Evolutionary conservation across 23 tunicate species (phyloP).

Genomic region (Botrylloides violaceus): DNA sequence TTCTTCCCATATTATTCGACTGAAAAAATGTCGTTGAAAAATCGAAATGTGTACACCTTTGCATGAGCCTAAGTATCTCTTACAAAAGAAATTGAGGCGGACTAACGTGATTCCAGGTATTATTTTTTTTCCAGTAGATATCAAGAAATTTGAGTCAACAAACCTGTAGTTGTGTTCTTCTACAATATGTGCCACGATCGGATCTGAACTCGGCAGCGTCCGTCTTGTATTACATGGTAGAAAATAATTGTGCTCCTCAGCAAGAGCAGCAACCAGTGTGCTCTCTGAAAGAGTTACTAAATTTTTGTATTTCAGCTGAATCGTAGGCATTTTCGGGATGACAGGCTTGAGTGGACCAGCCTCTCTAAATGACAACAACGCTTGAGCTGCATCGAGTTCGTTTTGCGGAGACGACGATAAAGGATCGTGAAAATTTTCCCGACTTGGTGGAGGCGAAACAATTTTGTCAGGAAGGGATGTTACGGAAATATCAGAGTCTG

Average conservation of each 20-base stretch:
- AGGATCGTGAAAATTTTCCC: neutral
- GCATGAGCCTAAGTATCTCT: neutral
- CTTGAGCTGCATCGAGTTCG: constrained; percentile 72
- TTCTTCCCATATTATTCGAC: neutral
- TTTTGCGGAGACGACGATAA: constrained; percentile 7
- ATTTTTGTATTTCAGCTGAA: neutral
- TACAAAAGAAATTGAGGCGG: neutral
- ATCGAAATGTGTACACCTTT: neutral
- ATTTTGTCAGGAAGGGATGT: neutral
- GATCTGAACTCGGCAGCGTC: constrained; percentile 18
- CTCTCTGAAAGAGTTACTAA: neutral
- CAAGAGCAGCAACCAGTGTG: constrained; percentile 30
- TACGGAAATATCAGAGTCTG: constrained; percentile 15
- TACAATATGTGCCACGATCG: constrained; percentile 21
- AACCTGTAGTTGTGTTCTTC: constrained; percentile 63
- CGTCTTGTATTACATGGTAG: constrained; percentile 20
- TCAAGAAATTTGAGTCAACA: too few species aligned
- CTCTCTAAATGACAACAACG: constrained; percentile 40
- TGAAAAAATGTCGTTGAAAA: neutral
- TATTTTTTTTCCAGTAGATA: too few species aligned
- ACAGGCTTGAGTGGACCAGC: constrained; percentile 42
- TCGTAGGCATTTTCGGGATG: neutral
- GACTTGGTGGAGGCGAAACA: neutral
- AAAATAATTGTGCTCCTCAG: constrained; percentile 87
- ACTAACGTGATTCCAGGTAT: too few species aligned